Evolutionary conservation across 2,113 vertebrate genomes (phyloP).

Genomic region (Esox niger): DNA sequence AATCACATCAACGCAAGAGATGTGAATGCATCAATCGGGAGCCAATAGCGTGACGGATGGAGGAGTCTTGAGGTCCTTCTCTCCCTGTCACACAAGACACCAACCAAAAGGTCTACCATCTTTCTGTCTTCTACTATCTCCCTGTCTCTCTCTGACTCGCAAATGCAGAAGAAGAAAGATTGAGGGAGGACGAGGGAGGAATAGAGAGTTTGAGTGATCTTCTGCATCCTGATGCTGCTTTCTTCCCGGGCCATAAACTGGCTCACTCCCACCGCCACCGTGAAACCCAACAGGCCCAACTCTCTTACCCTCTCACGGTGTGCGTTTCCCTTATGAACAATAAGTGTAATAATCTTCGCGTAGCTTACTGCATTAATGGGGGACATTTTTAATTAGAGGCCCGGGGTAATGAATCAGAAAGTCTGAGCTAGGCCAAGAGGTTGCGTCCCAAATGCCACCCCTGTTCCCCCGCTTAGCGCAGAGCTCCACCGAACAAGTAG

Average conservation of each 20-base stretch:
- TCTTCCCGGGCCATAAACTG: conserved; percentile 4
- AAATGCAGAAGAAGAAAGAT: conserved; percentile 9
- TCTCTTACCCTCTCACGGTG: conserved; percentile 5
- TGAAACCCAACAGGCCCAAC: conserved; percentile 15
- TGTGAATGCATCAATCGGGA: conserved; percentile 57
- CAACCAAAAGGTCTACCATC: background rate
- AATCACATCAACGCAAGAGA: conserved; percentile 53
- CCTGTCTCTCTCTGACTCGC: conserved; percentile 32
- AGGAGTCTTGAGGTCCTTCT: conserved; percentile 43
- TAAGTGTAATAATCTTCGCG: background rate
- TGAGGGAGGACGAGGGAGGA: too few relatives aligned
- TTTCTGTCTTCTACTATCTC: too few relatives aligned
- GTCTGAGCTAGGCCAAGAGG: background rate
- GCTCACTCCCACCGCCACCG: background rate
- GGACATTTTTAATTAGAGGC: conserved; percentile 17
- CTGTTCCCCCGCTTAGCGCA: too few relatives aligned
- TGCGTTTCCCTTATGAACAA: background rate
- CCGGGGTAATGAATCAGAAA: conserved; percentile 9
- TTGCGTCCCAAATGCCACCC: background rate
- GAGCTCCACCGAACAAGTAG: background rate
- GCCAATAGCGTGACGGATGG: conserved; percentile 56
- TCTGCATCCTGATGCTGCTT: conserved; percentile 8
- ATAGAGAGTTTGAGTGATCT: background rate
- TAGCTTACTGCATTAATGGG: conserved; percentile 13
- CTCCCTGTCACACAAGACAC: conserved; percentile 26